Evolutionary conservation across 2,113 vertebrate genomes (phyloP).

Genomic region (Gulo gulo): DNA sequence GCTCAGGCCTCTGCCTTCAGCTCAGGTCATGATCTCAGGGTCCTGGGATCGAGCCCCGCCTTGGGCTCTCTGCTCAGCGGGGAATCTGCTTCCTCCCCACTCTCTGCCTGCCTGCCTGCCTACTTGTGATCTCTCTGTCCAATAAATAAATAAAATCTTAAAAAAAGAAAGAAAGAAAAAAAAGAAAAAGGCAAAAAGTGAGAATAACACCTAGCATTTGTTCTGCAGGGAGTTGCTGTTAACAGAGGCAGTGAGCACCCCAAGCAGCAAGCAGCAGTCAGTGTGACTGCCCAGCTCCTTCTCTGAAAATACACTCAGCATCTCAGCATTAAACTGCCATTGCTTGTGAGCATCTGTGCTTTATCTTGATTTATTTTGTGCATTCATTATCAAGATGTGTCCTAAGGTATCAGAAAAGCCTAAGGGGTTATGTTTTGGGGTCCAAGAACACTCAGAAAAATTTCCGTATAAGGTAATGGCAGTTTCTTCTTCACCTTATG

Average conservation of each 20-base stretch:
- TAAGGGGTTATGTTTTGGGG: not conserved
- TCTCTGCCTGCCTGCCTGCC: too few species aligned
- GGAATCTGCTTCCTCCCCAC: too few species aligned
- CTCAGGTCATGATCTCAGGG: too few species aligned
- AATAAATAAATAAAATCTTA: too few species aligned
- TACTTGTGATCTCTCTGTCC: too few species aligned
- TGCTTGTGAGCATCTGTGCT: not conserved
- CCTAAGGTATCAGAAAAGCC: not conserved
- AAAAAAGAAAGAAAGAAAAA: too few species aligned
- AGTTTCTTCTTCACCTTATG: not conserved
- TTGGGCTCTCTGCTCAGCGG: too few species aligned
- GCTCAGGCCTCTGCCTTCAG: too few species aligned
- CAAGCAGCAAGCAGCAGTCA: not conserved
- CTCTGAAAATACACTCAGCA: not conserved
- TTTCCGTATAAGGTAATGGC: not conserved
- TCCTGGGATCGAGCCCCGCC: too few species aligned
- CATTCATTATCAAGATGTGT: not conserved
- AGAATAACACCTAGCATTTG: not conserved
- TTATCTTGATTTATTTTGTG: not conserved
- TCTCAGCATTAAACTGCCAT: not conserved
- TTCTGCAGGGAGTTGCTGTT: not conserved
- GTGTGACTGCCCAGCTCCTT: not conserved
- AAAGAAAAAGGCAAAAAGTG: not conserved
- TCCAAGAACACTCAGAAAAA: not conserved
- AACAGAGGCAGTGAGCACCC: not conserved